A percentile compares a stretch with the other conserved stretches of the same genome.
These are phyloP conservation scores for Eulithis testata DNA, from an alignment of 2,888 invertebrate species.

Conservation along the genomic window DNA sequence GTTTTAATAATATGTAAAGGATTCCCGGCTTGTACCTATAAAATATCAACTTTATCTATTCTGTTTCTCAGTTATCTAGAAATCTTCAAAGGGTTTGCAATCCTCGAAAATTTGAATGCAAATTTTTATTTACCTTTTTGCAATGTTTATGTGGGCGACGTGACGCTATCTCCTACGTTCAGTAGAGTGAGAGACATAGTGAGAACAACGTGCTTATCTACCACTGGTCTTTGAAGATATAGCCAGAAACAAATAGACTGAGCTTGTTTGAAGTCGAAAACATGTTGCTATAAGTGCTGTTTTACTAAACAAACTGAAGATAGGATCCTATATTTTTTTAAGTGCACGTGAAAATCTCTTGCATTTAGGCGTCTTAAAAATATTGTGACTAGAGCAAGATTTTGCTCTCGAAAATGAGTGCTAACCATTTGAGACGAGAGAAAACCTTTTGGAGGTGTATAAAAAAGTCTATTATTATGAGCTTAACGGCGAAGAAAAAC, in stretches of 20 bases:
- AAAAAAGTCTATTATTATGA: no score
- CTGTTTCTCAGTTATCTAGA: neutral
- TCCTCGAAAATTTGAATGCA: neutral
- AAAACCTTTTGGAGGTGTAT: constrained; percentile 11
- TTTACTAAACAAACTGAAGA: no score
- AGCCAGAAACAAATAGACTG: constrained; percentile 44
- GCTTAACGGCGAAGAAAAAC: no score
- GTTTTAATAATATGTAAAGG: no score
- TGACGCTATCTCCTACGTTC: constrained; percentile 39
- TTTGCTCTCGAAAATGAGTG: constrained; percentile 3
- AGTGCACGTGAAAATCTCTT: no score
- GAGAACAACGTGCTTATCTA: constrained; percentile 51
- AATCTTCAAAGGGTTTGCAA: neutral
- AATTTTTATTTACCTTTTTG: constrained; percentile 27
- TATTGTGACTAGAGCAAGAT: no score
- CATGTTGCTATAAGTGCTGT: no score
- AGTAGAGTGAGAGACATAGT: constrained; percentile 34
- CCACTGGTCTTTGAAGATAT: constrained; percentile 50
- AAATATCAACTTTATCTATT: no score
- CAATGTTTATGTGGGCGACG: constrained; percentile 34
- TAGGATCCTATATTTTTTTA: no score
- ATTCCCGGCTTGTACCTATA: no score
- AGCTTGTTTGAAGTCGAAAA: no score
- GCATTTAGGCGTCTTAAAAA: no score
- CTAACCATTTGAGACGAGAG: constrained; percentile 31